Percentiles rank a stretch among this genome's conserved stretches.
phyloP scores from a whole-genome alignment of 2,797 vertebrate genomes.

The Hapalemur alaotrensis region DNA sequence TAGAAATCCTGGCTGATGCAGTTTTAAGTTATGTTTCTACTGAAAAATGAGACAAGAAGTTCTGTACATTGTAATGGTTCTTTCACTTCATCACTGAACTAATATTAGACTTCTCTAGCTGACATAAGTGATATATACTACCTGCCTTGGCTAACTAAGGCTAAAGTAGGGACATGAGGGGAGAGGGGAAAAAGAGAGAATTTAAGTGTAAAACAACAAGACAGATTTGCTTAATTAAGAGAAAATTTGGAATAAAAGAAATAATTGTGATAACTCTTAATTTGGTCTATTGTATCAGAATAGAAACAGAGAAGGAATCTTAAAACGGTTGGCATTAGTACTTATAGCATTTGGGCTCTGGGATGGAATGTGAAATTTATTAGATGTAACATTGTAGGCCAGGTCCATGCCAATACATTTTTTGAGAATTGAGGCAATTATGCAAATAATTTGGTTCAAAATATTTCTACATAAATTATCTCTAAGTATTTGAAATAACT shows the following conservation, averaged over 20 bases:
- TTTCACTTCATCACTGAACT: background rate
- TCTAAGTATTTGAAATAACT: background rate
- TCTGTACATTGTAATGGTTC: background rate
- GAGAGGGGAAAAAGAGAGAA: background rate
- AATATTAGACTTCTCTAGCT: background rate
- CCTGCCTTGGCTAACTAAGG: background rate
- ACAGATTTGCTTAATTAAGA: background rate
- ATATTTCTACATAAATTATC: slow-evolving; percentile 38
- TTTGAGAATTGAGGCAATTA: slow-evolving; percentile 49
- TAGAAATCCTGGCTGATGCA: slow-evolving; percentile 69
- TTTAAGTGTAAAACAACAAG: background rate
- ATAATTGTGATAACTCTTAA: background rate
- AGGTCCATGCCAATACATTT: background rate
- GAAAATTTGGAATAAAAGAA: slow-evolving; percentile 12
- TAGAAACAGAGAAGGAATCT: background rate
- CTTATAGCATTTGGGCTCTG: background rate
- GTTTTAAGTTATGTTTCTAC: background rate
- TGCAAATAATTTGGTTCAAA: slow-evolving; percentile 25
- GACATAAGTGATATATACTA: background rate
- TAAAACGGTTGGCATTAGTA: background rate
- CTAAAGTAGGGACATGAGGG: background rate
- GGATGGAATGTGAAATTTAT: background rate
- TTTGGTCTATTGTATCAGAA: background rate
- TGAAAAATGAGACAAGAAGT: background rate
- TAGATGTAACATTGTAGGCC: background rate